phyloP scores from a whole-genome alignment of 2,797 vertebrate species.

The Arnoldichthys spilopterus region DNA sequence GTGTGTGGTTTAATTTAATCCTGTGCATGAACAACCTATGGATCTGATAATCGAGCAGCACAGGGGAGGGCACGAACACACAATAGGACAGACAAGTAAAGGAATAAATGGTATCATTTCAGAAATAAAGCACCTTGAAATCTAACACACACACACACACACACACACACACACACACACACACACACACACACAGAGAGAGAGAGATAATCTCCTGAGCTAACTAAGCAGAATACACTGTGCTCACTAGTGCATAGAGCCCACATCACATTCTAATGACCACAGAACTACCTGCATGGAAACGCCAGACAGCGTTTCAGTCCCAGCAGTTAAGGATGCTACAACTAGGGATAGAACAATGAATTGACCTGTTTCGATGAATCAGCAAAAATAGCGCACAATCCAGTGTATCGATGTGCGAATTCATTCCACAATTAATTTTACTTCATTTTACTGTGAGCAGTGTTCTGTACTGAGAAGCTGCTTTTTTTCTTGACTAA shows the following conservation, averaged over 20 bases:
- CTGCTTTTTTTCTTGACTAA: too few relatives aligned
- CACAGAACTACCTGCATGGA: background rate
- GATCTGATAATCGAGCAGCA: background rate
- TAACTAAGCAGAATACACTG: conserved; percentile 37
- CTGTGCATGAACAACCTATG: conserved; percentile 5
- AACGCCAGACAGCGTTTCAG: conserved; percentile 4
- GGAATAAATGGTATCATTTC: background rate
- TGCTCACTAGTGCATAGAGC: conserved; percentile 5
- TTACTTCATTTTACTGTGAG: too few relatives aligned
- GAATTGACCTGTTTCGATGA: too few relatives aligned
- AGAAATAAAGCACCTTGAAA: background rate
- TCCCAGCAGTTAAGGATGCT: background rate
- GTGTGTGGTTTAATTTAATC: conserved; percentile 14
- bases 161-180: background rate
- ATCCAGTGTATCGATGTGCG: too few relatives aligned
- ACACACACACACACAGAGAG: conserved; percentile 1
- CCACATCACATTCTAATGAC: conserved; percentile 13
- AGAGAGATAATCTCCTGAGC: conserved; percentile 42
- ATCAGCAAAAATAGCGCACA: too few relatives aligned
- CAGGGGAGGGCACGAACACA: background rate
- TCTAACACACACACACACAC: conserved; percentile 8
- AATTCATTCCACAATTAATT: too few relatives aligned
- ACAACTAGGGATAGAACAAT: too few relatives aligned
- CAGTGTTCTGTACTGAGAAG: too few relatives aligned
- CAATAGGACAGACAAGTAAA: background rate